Conservation (phyloP, 1,140 invertebrate genomes). For the Pogonus chalceus region DNA sequence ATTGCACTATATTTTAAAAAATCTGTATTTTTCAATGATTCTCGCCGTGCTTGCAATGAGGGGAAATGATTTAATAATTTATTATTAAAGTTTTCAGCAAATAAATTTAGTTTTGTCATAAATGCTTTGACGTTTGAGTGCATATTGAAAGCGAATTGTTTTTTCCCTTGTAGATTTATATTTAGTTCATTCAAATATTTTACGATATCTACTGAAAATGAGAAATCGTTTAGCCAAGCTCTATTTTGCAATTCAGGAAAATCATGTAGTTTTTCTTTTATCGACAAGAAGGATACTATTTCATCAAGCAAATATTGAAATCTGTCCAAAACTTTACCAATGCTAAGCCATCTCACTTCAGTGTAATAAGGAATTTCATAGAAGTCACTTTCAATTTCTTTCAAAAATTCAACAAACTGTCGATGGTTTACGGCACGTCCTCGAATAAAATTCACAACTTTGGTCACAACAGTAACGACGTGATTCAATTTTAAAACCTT, state of each 20-base stretch:
- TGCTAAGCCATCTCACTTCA: background rate
- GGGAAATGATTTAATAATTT: constrained; percentile 15
- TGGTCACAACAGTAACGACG: constrained; percentile 9
- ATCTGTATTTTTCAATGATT: background rate
- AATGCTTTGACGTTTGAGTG: constrained; percentile 12
- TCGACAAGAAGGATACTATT: background rate
- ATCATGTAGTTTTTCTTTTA: background rate
- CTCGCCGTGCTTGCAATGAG: background rate
- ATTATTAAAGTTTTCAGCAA: constrained; percentile 14
- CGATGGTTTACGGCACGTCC: constrained; percentile 22
- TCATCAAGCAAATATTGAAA: background rate
- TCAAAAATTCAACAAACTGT: constrained; percentile 15
- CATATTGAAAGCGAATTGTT: constrained; percentile 18
- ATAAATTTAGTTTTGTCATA: constrained; percentile 14
- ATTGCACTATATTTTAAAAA: background rate
- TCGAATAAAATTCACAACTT: constrained; percentile 23
- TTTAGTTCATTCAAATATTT: constrained; percentile 18
- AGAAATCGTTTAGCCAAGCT: constrained; percentile 20
- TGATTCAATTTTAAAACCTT: constrained; percentile 16
- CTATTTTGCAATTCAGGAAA: constrained; percentile 14
- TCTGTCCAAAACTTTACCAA: background rate
- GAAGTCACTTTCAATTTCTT: background rate
- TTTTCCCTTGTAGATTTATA: constrained; percentile 14
- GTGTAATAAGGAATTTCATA: background rate
- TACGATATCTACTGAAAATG: constrained; percentile 18